Base-by-base conservation (phyloP, 2,113 vertebrate species). In the Notothenia coriiceps region DNA sequence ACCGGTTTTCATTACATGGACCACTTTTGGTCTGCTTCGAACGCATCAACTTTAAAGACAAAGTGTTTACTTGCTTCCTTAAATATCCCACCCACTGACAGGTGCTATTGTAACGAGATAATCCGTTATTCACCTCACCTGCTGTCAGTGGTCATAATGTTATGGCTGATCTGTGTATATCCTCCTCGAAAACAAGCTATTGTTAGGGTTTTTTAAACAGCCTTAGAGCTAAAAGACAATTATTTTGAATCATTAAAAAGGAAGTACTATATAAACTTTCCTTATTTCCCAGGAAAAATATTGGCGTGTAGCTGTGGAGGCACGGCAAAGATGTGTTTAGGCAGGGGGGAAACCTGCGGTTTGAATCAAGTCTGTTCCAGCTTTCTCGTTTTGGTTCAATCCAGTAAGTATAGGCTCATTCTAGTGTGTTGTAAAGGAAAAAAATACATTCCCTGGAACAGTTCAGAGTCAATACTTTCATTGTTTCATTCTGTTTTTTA, bases 231-330 rank as follows among this genome's bases (percentile, higher is more conserved):
- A 25, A 25, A 25, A 25, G 25, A 25, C 22, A 22, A 35, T 4
- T 35, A 35, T 25, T 25, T 25, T 25, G 33, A 35, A 6, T 35
- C 33, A 35, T 35, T 25, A 2, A 47, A 22, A 60, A 57, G 7
- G 8, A 12, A 63, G 33, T 10, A 0, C n/a, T 20, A 3, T 44
- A 15, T 20, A 62, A 20, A 14, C 18, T 22, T 1, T 8, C 12
- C 20, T 51, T 33, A 25, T 47, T 52, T 47, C 65, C 13, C 64
- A 87, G 89, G 77, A 59, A 70, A 85, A n/a, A 79, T 79, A 5
- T 69, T 87, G 72, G 54, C 0, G 5, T 86, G 82, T 67, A 0
- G 20, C 6, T 89, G 89, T 76, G 70, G 22, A 62, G 88, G 86
- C 12, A 7, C 0, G 9, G 0, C 10, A 0, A 55, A 4, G 1